phyloP scores from a whole-genome alignment of 1,140 invertebrate genomes.

The Aphidius gifuensis region DNA sequence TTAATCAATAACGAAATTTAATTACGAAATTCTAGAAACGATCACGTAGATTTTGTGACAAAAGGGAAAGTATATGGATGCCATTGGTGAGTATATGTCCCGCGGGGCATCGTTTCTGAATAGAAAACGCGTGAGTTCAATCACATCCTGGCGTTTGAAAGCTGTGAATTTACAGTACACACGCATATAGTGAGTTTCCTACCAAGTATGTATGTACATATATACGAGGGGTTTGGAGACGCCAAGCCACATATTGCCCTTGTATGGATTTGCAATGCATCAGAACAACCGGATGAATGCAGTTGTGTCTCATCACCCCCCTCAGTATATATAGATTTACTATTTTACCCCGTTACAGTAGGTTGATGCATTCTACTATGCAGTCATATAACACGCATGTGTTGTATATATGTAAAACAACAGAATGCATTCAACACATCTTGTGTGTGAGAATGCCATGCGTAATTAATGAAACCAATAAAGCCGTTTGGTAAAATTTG shows the following conservation, averaged over 20 bases:
- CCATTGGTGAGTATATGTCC: constrained; percentile 7
- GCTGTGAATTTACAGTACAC: too few species aligned
- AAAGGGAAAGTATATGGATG: constrained; percentile 12
- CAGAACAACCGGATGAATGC: constrained; percentile 13
- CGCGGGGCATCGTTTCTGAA: background rate
- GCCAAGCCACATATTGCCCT: background rate
- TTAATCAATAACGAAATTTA: constrained; percentile 37
- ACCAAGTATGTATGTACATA: too few species aligned
- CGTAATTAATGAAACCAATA: constrained; percentile 55
- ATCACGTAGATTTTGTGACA: constrained; percentile 37
- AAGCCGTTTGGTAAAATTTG: constrained; percentile 45
- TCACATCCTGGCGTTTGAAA: constrained; percentile 10
- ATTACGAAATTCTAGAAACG: constrained; percentile 49
- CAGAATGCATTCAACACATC: constrained; percentile 13
- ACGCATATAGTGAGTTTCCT: background rate
- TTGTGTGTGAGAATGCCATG: constrained; percentile 36
- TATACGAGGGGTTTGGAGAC: background rate
- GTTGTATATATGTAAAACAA: constrained; percentile 9
- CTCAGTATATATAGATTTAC: background rate
- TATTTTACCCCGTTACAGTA: background rate
- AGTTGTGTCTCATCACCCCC: background rate
- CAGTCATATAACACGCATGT: background rate
- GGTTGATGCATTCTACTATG: background rate
- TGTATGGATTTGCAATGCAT: constrained; percentile 14
- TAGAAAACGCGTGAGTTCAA: constrained; percentile 2